Conservation (phyloP, 1,140 invertebrate species). For the Formica exsecta region DNA sequence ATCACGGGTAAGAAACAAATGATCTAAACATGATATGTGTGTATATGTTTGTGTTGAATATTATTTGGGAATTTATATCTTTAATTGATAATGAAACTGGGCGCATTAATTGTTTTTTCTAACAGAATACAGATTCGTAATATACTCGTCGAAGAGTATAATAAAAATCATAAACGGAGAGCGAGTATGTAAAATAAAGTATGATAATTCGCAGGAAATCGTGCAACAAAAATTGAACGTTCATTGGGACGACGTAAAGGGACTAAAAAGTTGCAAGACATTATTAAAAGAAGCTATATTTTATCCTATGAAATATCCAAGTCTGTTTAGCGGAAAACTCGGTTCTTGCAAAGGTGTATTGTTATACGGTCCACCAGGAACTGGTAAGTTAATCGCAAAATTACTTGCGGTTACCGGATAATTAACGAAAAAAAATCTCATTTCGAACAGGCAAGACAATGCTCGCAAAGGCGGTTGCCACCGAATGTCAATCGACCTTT, state of each 20-base stretch:
- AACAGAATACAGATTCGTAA: too few species aligned
- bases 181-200: not conserved
- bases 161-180: too few species aligned
- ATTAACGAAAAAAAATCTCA: not conserved
- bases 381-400: constrained; percentile 78
- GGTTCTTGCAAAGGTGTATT: constrained; percentile 94
- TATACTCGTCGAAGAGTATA: too few species aligned
- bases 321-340: constrained; percentile 92
- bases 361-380: constrained; percentile 95
- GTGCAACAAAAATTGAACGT: constrained; percentile 89
- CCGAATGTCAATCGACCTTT: constrained; percentile 94
- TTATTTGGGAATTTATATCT: too few species aligned
- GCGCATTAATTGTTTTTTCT: too few species aligned
- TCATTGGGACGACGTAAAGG: constrained; percentile 91
- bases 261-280: constrained; percentile 92
- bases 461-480: constrained; percentile 95
- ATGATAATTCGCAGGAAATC: constrained; percentile 88
- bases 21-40: too few species aligned
- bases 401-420: not conserved
- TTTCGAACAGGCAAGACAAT: constrained; percentile 92
- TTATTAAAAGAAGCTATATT: constrained; percentile 96
- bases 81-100: too few species aligned
- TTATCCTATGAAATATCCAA: constrained; percentile 94
- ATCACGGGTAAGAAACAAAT: constrained; percentile 79
- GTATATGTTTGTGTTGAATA: too few species aligned